Conservation (phyloP, 1,140 invertebrate species). For the Saccostrea echinata region DNA sequence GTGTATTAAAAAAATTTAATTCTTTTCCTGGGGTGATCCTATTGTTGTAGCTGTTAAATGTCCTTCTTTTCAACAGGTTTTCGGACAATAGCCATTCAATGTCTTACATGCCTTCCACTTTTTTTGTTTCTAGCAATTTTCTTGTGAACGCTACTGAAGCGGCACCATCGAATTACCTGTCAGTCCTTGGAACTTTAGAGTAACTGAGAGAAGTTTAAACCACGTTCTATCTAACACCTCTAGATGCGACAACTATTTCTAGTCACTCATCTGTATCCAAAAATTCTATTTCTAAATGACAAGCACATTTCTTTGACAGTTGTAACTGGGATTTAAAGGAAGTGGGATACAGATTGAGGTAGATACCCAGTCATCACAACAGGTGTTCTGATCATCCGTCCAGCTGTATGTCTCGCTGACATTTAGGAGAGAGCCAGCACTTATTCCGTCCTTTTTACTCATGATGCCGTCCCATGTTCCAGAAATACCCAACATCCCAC, state of each 20-base stretch:
- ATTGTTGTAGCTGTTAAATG: slow-evolving; percentile 10
- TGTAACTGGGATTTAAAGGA: slow-evolving; percentile 13
- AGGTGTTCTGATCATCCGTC: background rate
- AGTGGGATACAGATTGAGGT: background rate
- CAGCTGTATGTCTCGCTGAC: slow-evolving; percentile 15
- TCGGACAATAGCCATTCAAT: background rate
- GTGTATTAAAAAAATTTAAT: background rate
- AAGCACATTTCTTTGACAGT: slow-evolving; percentile 35
- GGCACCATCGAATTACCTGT: background rate
- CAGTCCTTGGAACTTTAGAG: background rate
- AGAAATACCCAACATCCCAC: slow-evolving; percentile 47
- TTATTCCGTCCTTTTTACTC: background rate
- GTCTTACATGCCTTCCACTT: background rate
- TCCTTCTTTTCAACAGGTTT: background rate
- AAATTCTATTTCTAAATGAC: slow-evolving; percentile 35
- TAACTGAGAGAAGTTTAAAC: slow-evolving; percentile 12
- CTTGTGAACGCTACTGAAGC: slow-evolving; percentile 27
- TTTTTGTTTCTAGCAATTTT: slow-evolving; percentile 26
- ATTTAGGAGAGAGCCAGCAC: slow-evolving; percentile 5
- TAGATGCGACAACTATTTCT: slow-evolving; percentile 15
- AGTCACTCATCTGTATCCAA: slow-evolving; percentile 31
- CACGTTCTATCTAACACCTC: slow-evolving; percentile 20
- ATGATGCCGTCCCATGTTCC: slow-evolving; percentile 57
- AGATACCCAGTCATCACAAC: slow-evolving; percentile 7
- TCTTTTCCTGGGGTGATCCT: background rate